phyloP scores from a whole-genome alignment of 2,113 vertebrate species.

The Osmerus mordax region DNA sequence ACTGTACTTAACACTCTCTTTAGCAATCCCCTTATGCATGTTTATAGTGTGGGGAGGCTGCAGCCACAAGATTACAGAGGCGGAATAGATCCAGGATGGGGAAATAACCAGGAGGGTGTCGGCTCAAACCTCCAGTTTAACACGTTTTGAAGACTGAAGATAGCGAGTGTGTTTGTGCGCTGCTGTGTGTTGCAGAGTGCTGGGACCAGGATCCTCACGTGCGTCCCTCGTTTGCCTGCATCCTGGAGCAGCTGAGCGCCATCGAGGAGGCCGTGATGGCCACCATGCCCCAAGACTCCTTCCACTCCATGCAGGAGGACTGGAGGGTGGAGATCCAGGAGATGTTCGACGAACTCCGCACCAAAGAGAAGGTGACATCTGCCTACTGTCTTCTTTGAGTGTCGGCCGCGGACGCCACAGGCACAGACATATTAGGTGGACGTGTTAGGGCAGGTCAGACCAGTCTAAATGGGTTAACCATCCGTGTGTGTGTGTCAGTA shows the following conservation, averaged over 20 bases:
- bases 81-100: too few relatives aligned
- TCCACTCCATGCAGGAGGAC: slow-evolving; percentile 98
- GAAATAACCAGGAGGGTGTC: too few relatives aligned
- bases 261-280: slow-evolving; percentile 89
- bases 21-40: neutral
- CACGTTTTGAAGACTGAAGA: too few relatives aligned
- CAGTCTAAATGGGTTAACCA: neutral
- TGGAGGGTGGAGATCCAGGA: slow-evolving; percentile 98
- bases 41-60: too few relatives aligned
- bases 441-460: neutral
- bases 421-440: neutral
- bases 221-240: slow-evolving; percentile 89
- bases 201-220: slow-evolving; percentile 96
- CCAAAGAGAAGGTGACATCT: slow-evolving; percentile 88
- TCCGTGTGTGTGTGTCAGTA: neutral
- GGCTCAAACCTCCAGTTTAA: too few relatives aligned
- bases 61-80: too few relatives aligned
- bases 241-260: slow-evolving; percentile 90
- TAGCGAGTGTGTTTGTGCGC: neutral
- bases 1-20: neutral
- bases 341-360: slow-evolving; percentile 94
- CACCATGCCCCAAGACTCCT: slow-evolving; percentile 95
- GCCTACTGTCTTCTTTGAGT: neutral
- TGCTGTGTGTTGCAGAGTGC: slow-evolving; percentile 75
- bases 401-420: neutral